A percentile compares a stretch with the other conserved stretches of the same genome.
Conservation (phyloP, 1,140 invertebrate genomes). For the Hyles vespertilio region DNA sequence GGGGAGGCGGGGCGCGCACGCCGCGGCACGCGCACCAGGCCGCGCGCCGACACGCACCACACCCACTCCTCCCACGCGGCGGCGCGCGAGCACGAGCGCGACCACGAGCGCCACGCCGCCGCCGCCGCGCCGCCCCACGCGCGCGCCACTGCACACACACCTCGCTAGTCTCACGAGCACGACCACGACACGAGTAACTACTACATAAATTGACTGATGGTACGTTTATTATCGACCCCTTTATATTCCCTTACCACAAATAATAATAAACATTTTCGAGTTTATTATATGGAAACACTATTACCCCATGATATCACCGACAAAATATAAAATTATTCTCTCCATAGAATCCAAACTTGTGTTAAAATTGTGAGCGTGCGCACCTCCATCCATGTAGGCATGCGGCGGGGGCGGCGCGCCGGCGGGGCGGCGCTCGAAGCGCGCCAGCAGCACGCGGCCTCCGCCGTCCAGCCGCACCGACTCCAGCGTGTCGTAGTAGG, state of each 20-base stretch:
- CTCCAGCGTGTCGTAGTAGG: slow-evolving; percentile 40
- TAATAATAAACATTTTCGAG: too few species aligned
- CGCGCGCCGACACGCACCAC: slow-evolving; percentile 41
- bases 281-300: too few species aligned
- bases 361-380: neutral
- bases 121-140: slow-evolving; percentile 8
- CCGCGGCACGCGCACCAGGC: slow-evolving; percentile 31
- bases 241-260: too few species aligned
- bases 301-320: too few species aligned
- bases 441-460: slow-evolving; percentile 27
- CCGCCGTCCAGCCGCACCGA: slow-evolving; percentile 34
- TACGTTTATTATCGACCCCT: too few species aligned
- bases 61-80: slow-evolving; percentile 46
- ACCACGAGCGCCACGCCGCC: slow-evolving; percentile 18
- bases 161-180: neutral
- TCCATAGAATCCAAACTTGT: neutral
- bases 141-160: neutral
- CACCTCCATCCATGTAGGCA: slow-evolving; percentile 14
- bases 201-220: too few species aligned
- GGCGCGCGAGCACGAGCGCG: slow-evolving; percentile 35
- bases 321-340: too few species aligned
- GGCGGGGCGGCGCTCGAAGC: slow-evolving; percentile 24
- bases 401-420: slow-evolving; percentile 17
- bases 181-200: too few species aligned
- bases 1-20: slow-evolving; percentile 17